phyloP scores from a whole-genome alignment of 1,140 invertebrate genomes.

The Elymnias hypermnestra region DNA sequence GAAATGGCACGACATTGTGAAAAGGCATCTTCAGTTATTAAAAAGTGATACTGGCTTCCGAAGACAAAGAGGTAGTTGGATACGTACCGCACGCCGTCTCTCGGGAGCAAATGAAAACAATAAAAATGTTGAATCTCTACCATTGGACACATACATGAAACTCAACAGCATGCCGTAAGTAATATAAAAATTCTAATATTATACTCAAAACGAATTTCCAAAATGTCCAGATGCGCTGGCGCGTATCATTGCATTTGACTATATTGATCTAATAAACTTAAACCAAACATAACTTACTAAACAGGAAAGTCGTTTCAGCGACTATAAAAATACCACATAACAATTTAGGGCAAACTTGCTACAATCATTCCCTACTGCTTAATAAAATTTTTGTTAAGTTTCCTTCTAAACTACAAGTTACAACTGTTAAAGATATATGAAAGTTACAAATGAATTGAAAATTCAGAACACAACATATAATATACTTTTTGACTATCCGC shows the following conservation, averaged over 20 bases:
- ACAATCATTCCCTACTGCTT: too few species aligned
- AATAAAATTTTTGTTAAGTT: too few species aligned
- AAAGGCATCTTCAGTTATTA: constrained; percentile 73
- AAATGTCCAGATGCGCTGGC: neutral
- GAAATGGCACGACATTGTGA: constrained; percentile 77
- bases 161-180: constrained; percentile 73
- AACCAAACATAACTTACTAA: too few species aligned
- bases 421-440: too few species aligned
- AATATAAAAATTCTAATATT: neutral
- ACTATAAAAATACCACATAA: too few species aligned
- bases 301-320: too few species aligned
- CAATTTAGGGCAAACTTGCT: too few species aligned
- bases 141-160: constrained; percentile 68
- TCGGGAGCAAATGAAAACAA: constrained; percentile 55
- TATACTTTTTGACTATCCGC: too few species aligned
- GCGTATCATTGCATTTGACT: neutral
- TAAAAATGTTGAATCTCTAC: constrained; percentile 42
- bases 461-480: too few species aligned
- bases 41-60: constrained; percentile 76
- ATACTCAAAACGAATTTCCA: neutral
- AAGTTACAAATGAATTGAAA: too few species aligned
- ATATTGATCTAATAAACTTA: too few species aligned
- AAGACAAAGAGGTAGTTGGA: constrained; percentile 77
- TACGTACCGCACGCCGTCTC: constrained; percentile 73
- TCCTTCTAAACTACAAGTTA: too few species aligned